Conservation (phyloP, 2,797 vertebrate genomes). For the Girardinus metallicus region DNA sequence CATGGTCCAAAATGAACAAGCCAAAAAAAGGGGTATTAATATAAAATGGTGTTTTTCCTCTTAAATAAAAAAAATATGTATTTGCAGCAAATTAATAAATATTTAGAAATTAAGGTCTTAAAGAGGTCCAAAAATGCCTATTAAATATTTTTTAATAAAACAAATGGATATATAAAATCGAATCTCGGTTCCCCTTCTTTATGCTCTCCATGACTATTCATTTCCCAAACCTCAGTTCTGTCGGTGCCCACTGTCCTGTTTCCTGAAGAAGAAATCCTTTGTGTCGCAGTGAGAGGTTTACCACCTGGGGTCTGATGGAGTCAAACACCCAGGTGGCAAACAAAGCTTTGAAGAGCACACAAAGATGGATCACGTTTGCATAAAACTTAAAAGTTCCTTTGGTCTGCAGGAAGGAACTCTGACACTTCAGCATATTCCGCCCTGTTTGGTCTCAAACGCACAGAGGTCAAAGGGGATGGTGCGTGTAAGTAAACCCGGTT, state of each 20-base stretch:
- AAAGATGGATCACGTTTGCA: conserved; percentile 41
- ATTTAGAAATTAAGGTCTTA: not conserved
- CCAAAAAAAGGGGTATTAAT: no score
- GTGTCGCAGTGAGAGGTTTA: conserved; percentile 29
- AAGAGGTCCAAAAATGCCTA: not conserved
- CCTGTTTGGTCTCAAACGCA: conserved; percentile 4
- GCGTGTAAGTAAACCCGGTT: not conserved
- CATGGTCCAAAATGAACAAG: no score
- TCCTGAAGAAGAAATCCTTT: not conserved
- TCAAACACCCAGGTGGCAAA: conserved; percentile 35
- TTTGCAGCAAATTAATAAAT: not conserved
- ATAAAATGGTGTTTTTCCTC: not conserved
- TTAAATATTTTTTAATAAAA: not conserved
- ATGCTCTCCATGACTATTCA: not conserved
- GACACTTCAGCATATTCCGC: conserved; percentile 6
- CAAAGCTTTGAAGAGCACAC: conserved; percentile 20
- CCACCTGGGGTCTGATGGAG: conserved; percentile 24
- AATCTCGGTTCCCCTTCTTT: not conserved
- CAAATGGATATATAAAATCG: not conserved
- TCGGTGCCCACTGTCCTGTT: not conserved
- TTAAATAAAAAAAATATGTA: not conserved
- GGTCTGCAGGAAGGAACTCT: not conserved
- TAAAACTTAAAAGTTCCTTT: conserved; percentile 25
- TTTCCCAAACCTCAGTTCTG: not conserved
- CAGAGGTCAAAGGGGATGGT: conserved; percentile 13